phyloP scores from a whole-genome alignment of 2,888 invertebrate species.

The Drosophila demipolita region DNA sequence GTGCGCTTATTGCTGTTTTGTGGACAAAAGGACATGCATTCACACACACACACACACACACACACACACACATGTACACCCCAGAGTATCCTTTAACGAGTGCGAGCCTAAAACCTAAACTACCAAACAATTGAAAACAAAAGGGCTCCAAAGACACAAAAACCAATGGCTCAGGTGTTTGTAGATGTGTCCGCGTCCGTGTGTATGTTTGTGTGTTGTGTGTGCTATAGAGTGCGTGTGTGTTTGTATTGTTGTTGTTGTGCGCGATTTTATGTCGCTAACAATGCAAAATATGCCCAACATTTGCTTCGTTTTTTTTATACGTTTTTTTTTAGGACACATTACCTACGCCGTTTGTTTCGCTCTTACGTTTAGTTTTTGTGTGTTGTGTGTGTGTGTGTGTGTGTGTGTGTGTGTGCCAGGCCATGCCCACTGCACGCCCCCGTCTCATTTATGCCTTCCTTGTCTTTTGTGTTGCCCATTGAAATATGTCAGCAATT shows the following conservation, averaged over 20 bases:
- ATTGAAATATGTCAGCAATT: slow-evolving; percentile 76
- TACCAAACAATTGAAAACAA: slow-evolving; percentile 77
- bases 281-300: slow-evolving; percentile 78
- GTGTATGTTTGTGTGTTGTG: slow-evolving; percentile 39
- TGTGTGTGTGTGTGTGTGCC: slow-evolving; percentile 30
- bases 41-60: slow-evolving; percentile 16
- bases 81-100: slow-evolving; percentile 67
- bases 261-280: slow-evolving; percentile 66
- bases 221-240: slow-evolving; percentile 34
- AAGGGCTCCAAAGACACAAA: slow-evolving; percentile 59
- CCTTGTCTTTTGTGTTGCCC: slow-evolving; percentile 76
- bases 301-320: slow-evolving; percentile 56
- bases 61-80: slow-evolving; percentile 27
- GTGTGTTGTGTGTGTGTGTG: slow-evolving; percentile 45
- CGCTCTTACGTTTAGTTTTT: slow-evolving; percentile 64
- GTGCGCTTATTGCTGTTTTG: slow-evolving; percentile 49
- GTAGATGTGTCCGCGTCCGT: slow-evolving; percentile 29
- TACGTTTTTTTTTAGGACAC: slow-evolving; percentile 25
- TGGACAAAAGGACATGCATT: slow-evolving; percentile 65
- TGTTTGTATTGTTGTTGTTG: slow-evolving; percentile 24
- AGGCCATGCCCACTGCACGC: slow-evolving; percentile 20
- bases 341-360: slow-evolving; percentile 31
- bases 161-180: slow-evolving; percentile 45
- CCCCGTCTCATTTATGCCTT: slow-evolving; percentile 47
- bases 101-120: slow-evolving; percentile 75